phyloP scores from a whole-genome alignment of 2,113 vertebrate species.

The Pyrgilauda ruficollis region DNA sequence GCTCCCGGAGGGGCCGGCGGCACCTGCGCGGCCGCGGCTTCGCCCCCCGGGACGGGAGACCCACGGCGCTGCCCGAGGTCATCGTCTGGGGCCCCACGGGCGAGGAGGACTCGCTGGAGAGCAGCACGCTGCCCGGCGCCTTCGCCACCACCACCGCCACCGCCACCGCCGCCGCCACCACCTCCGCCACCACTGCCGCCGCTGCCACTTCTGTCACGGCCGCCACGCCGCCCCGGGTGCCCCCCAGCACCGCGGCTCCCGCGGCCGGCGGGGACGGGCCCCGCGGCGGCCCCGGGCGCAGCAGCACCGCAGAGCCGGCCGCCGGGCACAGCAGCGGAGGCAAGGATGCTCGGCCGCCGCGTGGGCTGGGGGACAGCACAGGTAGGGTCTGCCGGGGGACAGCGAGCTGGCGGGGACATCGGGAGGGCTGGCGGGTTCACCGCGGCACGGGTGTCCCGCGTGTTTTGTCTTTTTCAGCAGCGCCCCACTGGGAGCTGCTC shows the following conservation, averaged over 20 bases:
- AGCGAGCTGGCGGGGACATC: fast-evolving
- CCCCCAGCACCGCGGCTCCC: conserved; percentile 31
- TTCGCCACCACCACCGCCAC: conserved; percentile 39
- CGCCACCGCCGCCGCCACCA: background rate
- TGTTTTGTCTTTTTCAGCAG: conserved; percentile 10
- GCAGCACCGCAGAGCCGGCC: conserved; percentile 68
- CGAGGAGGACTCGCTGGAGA: conserved; percentile 70
- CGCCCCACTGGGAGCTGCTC: conserved; percentile 65
- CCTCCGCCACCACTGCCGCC: conserved; percentile 12
- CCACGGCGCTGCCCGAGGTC: conserved; percentile 71
- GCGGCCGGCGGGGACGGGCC: background rate
- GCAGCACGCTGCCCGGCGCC: conserved; percentile 64
- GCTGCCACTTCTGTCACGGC: background rate
- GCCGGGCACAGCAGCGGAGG: conserved; percentile 56
- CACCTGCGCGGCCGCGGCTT: conserved; percentile 10
- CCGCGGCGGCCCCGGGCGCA: conserved; percentile 40
- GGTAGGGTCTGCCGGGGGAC: conserved; percentile 22
- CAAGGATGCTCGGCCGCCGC: conserved; percentile 64
- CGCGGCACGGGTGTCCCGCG: fast-evolving
- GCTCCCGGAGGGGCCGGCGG: background rate
- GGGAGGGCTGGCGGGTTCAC: background rate
- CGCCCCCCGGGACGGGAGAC: conserved; percentile 18
- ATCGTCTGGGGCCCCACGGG: conserved; percentile 79
- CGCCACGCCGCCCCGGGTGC: conserved; percentile 29
- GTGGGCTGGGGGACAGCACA: conserved; percentile 76